Percentiles rank a stretch among this genome's conserved stretches.
phyloP scores from a whole-genome alignment of 2,113 vertebrate genomes.

The Noturus placidus region DNA sequence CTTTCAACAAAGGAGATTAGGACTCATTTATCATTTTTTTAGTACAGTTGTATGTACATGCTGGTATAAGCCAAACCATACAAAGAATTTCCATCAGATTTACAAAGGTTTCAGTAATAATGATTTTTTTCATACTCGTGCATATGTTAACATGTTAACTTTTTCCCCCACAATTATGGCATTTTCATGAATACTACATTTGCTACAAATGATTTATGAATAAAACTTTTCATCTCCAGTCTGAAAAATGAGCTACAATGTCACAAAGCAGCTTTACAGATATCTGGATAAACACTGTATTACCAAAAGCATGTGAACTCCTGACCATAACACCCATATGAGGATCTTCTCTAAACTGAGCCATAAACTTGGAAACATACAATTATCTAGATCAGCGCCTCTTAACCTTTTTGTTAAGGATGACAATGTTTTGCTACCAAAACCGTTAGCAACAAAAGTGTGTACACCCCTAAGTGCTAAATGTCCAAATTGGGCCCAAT shows the following conservation, averaged over 20 bases:
- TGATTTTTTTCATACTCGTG: neutral
- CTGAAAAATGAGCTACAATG: neutral
- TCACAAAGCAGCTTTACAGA: neutral
- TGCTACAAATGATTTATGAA: neutral
- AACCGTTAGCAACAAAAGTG: too few species aligned
- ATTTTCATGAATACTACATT: neutral
- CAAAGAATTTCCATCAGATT: neutral
- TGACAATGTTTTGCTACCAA: too few species aligned
- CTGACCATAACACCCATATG: neutral
- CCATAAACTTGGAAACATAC: neutral
- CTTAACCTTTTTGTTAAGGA: too few species aligned
- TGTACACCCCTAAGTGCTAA: too few species aligned
- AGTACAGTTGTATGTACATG: neutral
- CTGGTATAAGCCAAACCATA: neutral
- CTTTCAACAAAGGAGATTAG: neutral
- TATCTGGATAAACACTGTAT: neutral
- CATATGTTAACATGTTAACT: too few species aligned
- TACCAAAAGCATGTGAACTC: neutral
- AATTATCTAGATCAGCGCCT: too few species aligned
- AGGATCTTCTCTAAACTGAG: neutral
- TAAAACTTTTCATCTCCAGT: neutral
- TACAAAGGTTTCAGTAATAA: neutral
- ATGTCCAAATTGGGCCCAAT: too few species aligned
- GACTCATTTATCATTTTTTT: neutral
- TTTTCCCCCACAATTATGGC: neutral